These are phyloP conservation scores for Pseudopipra pipra DNA, from an alignment of 2,113 vertebrate species.

Conservation along the genomic window DNA sequence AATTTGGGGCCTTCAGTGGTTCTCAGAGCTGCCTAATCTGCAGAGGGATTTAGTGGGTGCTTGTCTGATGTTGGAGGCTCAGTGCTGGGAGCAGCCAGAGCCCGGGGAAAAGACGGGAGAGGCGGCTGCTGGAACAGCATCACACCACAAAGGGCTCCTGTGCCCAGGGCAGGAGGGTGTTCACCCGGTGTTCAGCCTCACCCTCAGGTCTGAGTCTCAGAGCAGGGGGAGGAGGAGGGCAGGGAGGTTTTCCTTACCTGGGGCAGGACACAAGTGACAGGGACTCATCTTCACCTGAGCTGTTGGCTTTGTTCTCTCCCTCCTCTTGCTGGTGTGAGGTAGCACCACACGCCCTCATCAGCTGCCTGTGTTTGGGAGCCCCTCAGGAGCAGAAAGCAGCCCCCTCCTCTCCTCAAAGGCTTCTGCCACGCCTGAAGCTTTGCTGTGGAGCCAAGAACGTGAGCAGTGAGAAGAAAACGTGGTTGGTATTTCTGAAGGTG, in stretches of 20 bases:
- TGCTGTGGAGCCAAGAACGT: background rate
- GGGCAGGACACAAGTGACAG: background rate
- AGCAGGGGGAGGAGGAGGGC: background rate
- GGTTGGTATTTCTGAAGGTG: background rate
- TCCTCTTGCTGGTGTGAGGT: background rate
- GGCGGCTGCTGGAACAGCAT: rapidly evolving
- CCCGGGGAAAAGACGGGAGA: background rate
- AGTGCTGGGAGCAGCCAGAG: background rate
- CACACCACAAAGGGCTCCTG: background rate
- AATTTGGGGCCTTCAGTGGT: background rate
- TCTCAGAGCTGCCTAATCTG: background rate
- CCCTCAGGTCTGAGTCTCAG: background rate
- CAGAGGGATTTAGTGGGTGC: background rate
- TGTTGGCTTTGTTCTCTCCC: background rate
- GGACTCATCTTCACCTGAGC: background rate
- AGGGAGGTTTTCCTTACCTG: background rate
- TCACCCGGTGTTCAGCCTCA: background rate
- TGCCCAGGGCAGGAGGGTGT: background rate
- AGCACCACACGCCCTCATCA: background rate
- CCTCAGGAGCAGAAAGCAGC: background rate
- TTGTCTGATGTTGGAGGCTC: background rate
- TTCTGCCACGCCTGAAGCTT: background rate
- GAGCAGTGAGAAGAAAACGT: background rate
- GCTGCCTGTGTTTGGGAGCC: rapidly evolving
- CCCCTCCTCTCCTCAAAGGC: background rate